Base-by-base conservation (phyloP, 2,113 vertebrate species). In the Carettochelys insculpta region DNA sequence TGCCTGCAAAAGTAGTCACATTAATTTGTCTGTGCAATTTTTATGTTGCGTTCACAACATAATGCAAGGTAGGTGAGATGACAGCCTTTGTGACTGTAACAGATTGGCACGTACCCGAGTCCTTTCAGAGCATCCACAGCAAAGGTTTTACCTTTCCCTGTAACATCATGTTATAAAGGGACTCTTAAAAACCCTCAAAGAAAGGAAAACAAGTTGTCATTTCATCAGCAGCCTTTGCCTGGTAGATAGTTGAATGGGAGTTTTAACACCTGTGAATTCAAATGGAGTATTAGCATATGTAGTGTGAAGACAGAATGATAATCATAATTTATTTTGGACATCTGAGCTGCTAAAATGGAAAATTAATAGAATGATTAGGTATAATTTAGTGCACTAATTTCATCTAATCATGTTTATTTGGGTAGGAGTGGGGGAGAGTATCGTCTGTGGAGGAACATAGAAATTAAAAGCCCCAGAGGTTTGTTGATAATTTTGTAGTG, bases 281-380 rank as follows among this genome's bases (percentile, higher is more conserved):
- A 90, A 85, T 11, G 1, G 27, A 7, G 1, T 51, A 83, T 94
- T 87, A 90, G 83, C 51, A 20, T 91, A 90, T 85, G 90, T 78
- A 88, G 65, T 76, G 87, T 89, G 94, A 95, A 90, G 73, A 75
- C 41, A 61, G 48, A 68, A 48, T 77, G 77, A 83, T 34, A 85
- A 88, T 88, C 79, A 78, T 93, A 90, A 94, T 97, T 95, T 95
- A 95, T 95, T 95, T 96, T 90, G 83, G 94, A 95, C 92, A 94
- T 95, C 89, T 91, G 93, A 96, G 90, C 92, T 89, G 94, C 93
- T 92, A 80, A 95, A 94, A 92, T 86, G 91, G 94, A 93, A 82
- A 85, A 93, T 92, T 90, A 92, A 94, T 91, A 93, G 95, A 93
- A 92, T 93, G 94, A 95, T 93, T 93, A 91, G 83, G 83, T 51